Conservation (phyloP, 2,113 vertebrate species). For the Ciconia maguari region DNA sequence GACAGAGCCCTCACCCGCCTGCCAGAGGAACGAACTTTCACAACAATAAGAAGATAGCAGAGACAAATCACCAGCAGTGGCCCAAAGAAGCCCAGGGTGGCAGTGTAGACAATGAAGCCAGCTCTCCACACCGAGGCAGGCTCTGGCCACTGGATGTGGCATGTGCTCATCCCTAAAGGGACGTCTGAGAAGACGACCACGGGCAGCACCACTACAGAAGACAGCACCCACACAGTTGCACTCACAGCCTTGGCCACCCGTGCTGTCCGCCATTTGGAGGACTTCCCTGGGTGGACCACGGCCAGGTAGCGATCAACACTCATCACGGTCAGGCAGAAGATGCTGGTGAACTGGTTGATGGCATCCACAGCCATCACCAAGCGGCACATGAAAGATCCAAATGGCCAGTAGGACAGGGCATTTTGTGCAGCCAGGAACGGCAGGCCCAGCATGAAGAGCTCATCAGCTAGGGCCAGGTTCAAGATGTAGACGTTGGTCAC, state of each 20-base stretch:
- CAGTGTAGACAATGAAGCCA: conserved; percentile 89
- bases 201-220: conserved; percentile 89
- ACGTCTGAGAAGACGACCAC: conserved; percentile 91
- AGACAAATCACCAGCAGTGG: conserved; percentile 91
- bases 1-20: conserved; percentile 83
- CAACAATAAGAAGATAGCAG: conserved; percentile 91
- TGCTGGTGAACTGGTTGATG: conserved; percentile 97
- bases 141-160: conserved; percentile 94
- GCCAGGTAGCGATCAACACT: conserved; percentile 94
- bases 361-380: conserved; percentile 95
- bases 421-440: conserved; percentile 94
- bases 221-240: conserved; percentile 85
- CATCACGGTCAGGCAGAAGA: conserved; percentile 97
- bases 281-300: conserved; percentile 89
- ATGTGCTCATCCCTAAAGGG: conserved; percentile 86
- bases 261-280: conserved; percentile 87
- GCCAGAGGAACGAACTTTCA: conserved; percentile 87
- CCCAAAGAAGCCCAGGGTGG: conserved; percentile 88
- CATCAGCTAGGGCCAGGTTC: conserved; percentile 92
- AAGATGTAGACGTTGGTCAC: conserved; percentile 96
- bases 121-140: conserved; percentile 87
- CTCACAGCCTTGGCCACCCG: conserved; percentile 87
- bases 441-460: conserved; percentile 94
- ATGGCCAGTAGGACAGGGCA: conserved; percentile 92
- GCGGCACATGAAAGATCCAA: conserved; percentile 92